phyloP scores from a whole-genome alignment of 2,888 invertebrate species.

The Drosophila helvetica region DNA sequence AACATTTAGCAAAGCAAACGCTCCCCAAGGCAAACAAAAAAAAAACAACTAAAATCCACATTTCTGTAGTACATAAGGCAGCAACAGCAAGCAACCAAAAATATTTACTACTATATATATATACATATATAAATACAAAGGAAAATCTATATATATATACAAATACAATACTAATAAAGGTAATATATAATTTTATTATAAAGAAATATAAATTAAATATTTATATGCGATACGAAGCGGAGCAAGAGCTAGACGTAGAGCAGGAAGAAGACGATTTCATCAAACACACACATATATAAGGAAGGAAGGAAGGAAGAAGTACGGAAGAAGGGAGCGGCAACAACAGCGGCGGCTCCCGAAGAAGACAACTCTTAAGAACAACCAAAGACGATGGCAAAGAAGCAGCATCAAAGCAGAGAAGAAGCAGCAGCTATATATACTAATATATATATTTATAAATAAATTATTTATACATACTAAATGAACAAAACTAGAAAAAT shows the following conservation, averaged over 20 bases:
- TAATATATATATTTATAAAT: slow-evolving; percentile 62
- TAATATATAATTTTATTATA: slow-evolving; percentile 73
- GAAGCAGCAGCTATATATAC: slow-evolving; percentile 35
- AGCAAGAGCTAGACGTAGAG: slow-evolving; percentile 46
- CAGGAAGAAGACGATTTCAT: slow-evolving; percentile 70
- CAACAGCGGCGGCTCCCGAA: slow-evolving; percentile 44
- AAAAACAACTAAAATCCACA: slow-evolving; percentile 55
- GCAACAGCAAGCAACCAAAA: slow-evolving; percentile 51
- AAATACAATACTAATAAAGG: slow-evolving; percentile 35
- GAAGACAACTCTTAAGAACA: slow-evolving; percentile 39
- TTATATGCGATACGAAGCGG: slow-evolving; percentile 63
- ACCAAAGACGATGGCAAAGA: slow-evolving; percentile 39
- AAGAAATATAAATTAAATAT: slow-evolving; percentile 78
- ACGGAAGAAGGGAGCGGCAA: slow-evolving; percentile 39
- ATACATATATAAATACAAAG: slow-evolving; percentile 52
- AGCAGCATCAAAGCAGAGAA: slow-evolving; percentile 39
- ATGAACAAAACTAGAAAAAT: slow-evolving; percentile 47
- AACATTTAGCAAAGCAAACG: slow-evolving; percentile 47
- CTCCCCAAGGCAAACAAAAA: slow-evolving; percentile 17
- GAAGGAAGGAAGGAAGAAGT: slow-evolving; percentile 47
- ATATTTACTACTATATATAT: slow-evolving; percentile 59
- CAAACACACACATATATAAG: slow-evolving; percentile 73
- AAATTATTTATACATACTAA: slow-evolving; percentile 65
- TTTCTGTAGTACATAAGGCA: slow-evolving; percentile 72
- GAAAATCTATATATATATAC: slow-evolving; percentile 55